Base-by-base conservation (phyloP, 2,888 invertebrate genomes). In the Drosophila mimetica region DNA sequence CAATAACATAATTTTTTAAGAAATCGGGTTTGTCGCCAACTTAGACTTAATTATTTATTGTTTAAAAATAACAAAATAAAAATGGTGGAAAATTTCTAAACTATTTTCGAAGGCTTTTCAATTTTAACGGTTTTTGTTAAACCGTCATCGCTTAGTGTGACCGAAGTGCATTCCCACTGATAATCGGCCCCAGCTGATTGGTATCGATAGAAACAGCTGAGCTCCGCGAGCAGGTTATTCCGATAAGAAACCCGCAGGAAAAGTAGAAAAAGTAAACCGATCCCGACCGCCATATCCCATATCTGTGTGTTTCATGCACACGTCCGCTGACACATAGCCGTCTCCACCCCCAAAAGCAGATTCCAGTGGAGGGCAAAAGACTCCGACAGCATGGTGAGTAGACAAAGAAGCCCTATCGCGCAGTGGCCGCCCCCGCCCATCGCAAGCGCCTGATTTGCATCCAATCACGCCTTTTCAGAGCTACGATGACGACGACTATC, bases 401-500 rank as follows among this genome's bases (percentile, higher is more conserved):
- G 65, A 87, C 80, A 87, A 83, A 64, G 83, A 86, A 87, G 77
- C 77, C 88, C 18, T 65, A 83, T 67, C 54, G 36, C 54, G 41
- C 37, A 18, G 4, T 25, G 22, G 69, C 57, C 65, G 69, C 57
- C 65, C 69, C 69, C 69, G 69, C 57, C 65, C 63, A 65, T 25
- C 13, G 53, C 30, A 39, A 30, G 14, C 44, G 22, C 20, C 39
- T 54, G 55, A 53, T 53, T 65, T 55, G 39, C 59, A 36, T 64
- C n/a, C 50, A 22, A 53, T 54, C 8, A 36, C 37, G 37, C 46
- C 32, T 16, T 20, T 8, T 8, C 44, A 93, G 93, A 93, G 93
- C 91, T 93, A 93, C 91, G 93, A 92, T 89, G 94, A 94, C 83
- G 88, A 86, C 87, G 94, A 94, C 80, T 90, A 94, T 92, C 91